phyloP scores from a whole-genome alignment of 64 coral and sea anemone species.

The Actinia equina region DNA sequence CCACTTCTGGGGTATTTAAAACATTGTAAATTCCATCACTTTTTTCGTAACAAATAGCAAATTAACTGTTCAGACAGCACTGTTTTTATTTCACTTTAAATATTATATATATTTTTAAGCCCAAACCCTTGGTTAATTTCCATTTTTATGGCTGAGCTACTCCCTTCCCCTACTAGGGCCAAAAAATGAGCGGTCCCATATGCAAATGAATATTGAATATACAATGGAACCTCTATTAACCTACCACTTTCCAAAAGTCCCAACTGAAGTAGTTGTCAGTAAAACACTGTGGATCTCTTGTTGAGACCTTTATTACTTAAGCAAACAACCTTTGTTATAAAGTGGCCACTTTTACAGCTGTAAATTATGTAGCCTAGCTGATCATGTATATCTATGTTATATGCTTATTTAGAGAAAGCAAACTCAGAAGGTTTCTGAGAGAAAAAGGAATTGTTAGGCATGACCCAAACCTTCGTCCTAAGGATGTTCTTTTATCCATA shows the following conservation, averaged over 20 bases:
- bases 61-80: too few relatives aligned
- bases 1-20: too few relatives aligned
- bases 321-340: not conserved
- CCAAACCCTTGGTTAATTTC: too few relatives aligned
- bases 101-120: too few relatives aligned
- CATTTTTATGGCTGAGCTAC: too few relatives aligned
- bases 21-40: too few relatives aligned
- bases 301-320: constrained; percentile 6
- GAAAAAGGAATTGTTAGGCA: constrained; percentile 5
- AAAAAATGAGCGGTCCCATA: too few relatives aligned
- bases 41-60: too few relatives aligned
- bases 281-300: constrained; percentile 2
- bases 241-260: not conserved
- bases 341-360: too few relatives aligned
- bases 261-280: not conserved
- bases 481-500: constrained; percentile 18
- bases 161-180: too few relatives aligned
- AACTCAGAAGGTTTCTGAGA: constrained; percentile 9
- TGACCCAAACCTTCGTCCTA: constrained; percentile 13
- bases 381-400: not conserved
- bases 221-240: constrained; percentile 7
- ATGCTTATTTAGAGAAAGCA: constrained; percentile 12
- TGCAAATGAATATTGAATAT: not conserved
- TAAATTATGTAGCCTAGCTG: not conserved
- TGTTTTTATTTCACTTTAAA: too few relatives aligned